Percentiles rank a stretch among this genome's conserved stretches.
These are phyloP conservation scores for Dolichomitus sp. DNA, from an alignment of 2,888 invertebrate genomes.

Conservation along the genomic window DNA sequence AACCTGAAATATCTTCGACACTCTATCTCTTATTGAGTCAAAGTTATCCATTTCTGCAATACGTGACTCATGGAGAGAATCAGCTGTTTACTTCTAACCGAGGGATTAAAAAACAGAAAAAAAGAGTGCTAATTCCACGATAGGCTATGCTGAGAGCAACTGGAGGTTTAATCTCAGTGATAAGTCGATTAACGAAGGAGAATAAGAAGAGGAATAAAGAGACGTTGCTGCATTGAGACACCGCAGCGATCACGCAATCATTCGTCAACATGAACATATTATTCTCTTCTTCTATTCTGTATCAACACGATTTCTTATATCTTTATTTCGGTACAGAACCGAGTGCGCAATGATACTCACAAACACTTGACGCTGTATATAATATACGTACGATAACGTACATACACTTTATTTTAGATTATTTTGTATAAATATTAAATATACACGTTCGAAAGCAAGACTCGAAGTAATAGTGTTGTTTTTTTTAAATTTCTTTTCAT, in stretches of 20 bases:
- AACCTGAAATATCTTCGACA: conserved; percentile 7
- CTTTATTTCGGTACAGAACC: background rate
- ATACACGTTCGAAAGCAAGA: conserved; percentile 72
- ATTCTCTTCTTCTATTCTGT: conserved; percentile 5
- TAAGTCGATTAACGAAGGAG: conserved; percentile 30
- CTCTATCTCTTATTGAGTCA: background rate
- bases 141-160: conserved; percentile 12
- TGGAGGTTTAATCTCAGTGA: conserved; percentile 50
- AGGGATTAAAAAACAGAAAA: conserved; percentile 1
- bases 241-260: background rate
- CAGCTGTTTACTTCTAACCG: background rate
- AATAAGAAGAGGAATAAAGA: background rate
- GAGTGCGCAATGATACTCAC: conserved; percentile 34
- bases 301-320: conserved; percentile 19
- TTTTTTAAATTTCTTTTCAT: conserved; percentile 11
- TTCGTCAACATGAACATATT: conserved; percentile 1
- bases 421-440: conserved; percentile 73
- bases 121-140: background rate
- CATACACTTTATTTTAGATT: conserved; percentile 71
- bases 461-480: conserved; percentile 59
- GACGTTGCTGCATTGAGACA: background rate
- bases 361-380: conserved; percentile 61
- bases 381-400: conserved; percentile 70
- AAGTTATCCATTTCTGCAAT: background rate
- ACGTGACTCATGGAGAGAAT: conserved; percentile 2